Percentiles rank a stretch among this genome's conserved stretches.
phyloP scores from a whole-genome alignment of 2,113 vertebrate genomes.

The Suncus etruscus region DNA sequence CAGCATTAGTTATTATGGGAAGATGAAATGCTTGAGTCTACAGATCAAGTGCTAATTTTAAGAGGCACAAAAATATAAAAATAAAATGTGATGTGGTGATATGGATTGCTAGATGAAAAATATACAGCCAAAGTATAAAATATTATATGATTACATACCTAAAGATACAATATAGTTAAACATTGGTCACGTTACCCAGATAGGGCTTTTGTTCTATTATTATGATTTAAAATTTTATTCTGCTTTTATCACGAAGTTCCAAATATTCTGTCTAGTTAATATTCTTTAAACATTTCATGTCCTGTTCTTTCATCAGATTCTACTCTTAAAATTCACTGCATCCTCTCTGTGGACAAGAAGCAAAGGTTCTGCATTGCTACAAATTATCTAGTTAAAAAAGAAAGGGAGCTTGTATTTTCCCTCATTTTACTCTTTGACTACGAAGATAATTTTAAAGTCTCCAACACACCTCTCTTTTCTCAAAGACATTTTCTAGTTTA shows the following conservation, averaged over 20 bases:
- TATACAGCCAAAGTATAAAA: not conserved
- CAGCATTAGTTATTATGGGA: slow-evolving; percentile 30
- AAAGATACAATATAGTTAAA: not conserved
- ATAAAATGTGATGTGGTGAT: slow-evolving; percentile 27
- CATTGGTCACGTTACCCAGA: not conserved
- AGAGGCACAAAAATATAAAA: slow-evolving; percentile 11
- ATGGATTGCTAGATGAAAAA: slow-evolving; percentile 43
- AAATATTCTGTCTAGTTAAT: slow-evolving; percentile 57
- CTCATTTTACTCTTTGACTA: not conserved
- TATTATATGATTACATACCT: not conserved
- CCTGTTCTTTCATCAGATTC: slow-evolving; percentile 62
- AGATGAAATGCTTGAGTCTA: slow-evolving; percentile 15
- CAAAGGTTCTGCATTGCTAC: slow-evolving; percentile 2
- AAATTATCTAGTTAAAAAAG: not conserved
- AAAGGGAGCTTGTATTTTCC: not conserved
- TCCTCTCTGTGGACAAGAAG: slow-evolving; percentile 16
- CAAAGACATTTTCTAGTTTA: slow-evolving; percentile 54
- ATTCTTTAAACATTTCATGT: slow-evolving; percentile 58
- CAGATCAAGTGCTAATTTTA: slow-evolving; percentile 58
- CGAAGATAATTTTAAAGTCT: slow-evolving; percentile 39
- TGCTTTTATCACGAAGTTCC: slow-evolving; percentile 5
- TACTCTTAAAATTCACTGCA: slow-evolving; percentile 59
- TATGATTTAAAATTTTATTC: slow-evolving; percentile 50
- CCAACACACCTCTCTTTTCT: not conserved
- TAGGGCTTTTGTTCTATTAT: slow-evolving; percentile 1